Evolutionary conservation across 2,113 vertebrate species (phyloP), one percentile per base, ranked within the genome.

Genomic region (Pitta sordida): DNA sequence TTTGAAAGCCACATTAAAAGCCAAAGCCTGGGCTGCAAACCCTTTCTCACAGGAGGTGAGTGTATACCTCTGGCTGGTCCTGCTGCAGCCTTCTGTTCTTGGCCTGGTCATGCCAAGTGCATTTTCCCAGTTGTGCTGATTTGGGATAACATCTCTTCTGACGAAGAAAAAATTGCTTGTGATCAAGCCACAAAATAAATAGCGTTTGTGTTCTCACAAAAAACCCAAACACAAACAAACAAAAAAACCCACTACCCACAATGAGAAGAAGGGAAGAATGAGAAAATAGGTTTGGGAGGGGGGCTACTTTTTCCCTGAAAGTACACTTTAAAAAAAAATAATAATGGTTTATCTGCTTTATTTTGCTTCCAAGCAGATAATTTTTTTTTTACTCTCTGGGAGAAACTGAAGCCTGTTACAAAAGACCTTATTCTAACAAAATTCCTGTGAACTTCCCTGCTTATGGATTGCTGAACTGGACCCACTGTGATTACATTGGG

Each of bases 1-100:
- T 96, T 94, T 93, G 94, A 95, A 94, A 92, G 86, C 53, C 75
- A 62, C 83, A 73, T 93, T 95, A 92, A 91, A 96, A 96, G 55
- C 83, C 83, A 80, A 77, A 94, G 78, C 82, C 34, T 58, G 17
- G 36, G 69, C 59, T 74, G 46, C 59, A 63, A 95, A 29, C 58
- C 59, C 39, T 62, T 73, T 65, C 46, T 73, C 30, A 13, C 16
- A 49, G 2, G 43, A 87, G 53, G 30, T 89, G 34, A 48, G 36
- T 6, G 0, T 17, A 11, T 82, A 94, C 70, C 68, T 85, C 53
- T 41, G 62, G 49, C 62, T 51, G 23, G 34, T 83, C 51, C 55
- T 5, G 3, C 44, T 43, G 16, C 17, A 62, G 46, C 46, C 8
- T 21, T 30, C 46, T 90, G 36, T 32, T 81, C n/a, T 27, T 0